Base-by-base conservation (phyloP, 2,888 invertebrate genomes). In the Metallyticus violacea region DNA sequence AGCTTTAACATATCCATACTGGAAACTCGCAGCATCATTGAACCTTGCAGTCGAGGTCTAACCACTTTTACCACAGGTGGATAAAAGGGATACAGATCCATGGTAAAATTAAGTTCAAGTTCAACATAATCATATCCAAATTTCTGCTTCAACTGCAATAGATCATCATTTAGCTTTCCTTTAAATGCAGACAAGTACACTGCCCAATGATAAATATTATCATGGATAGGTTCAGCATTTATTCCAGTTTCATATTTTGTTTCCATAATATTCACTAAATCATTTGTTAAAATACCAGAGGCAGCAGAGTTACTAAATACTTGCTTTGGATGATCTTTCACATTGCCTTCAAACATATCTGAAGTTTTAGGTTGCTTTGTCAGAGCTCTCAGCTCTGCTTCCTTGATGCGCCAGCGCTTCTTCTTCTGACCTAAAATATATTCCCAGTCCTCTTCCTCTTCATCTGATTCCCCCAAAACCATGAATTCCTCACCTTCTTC, bases 11-110 rank as follows among this genome's bases (percentile, higher is more conserved):
- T 87, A 87, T 91, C 91, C 90, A 91, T 88, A 77, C 86, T 88
- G 7, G 88, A 86, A 7, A 89, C 88, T n/a, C 87, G 85, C 27
- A 88, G 81, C 88, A 89, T 88, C 88, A 89, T 88, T 15, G 88
- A 87, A 81, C 91, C 91, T 89, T 91, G 89, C 62, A 91, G 89
- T 79, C 91, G 89, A 25, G 91, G 91, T 26, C 91, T 89, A 28
- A 91, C 89, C 1, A 91, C 90, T 88, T 90, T 90, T 7, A 91
- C 90, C 4, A 90, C 87, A 1, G 91, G 91, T 79, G 91, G 91
- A 88, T 91, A 91, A 88, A 91, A 91, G n/a, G 91, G 91, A 88
- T 91, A 91, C 26, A 91, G 88, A 89, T 91, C 91, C 88, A 91
- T 91, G 26, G 90, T 90, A 89, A 91, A 91, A 80, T 90, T 90